A percentile compares a stretch with the other conserved stretches of the same genome.
These are phyloP conservation scores for Suillia variegata DNA, from an alignment of 2,888 invertebrate species.

Conservation along the genomic window DNA sequence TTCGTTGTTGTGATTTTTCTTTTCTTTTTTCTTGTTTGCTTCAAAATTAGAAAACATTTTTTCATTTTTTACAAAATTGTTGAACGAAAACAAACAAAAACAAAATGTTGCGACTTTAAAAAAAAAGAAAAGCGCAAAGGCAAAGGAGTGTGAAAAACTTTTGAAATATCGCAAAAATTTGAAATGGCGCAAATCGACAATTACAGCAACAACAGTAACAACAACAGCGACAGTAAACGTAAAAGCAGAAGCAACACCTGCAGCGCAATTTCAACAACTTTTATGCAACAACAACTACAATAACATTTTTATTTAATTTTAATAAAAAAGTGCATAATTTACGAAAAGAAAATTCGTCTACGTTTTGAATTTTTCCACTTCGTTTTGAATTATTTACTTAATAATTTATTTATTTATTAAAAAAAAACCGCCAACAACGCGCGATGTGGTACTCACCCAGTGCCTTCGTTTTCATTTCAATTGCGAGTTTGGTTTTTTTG, in stretches of 20 bases:
- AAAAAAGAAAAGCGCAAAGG: constrained; percentile 24
- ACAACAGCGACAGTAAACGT: neutral
- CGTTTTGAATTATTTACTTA: neutral
- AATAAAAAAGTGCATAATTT: neutral
- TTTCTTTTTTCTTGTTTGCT: neutral
- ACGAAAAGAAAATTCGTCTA: neutral
- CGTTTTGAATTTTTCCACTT: too few relatives aligned
- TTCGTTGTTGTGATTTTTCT: neutral
- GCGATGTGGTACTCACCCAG: constrained; percentile 35
- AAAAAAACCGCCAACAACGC: neutral
- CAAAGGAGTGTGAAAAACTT: constrained; percentile 7
- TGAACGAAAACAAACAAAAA: constrained; percentile 26
- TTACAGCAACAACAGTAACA: constrained; percentile 27
- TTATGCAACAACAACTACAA: constrained; percentile 8
- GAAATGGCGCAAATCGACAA: constrained; percentile 32
- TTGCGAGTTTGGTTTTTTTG: constrained; percentile 26
- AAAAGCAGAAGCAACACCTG: constrained; percentile 9
- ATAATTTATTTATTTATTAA: neutral
- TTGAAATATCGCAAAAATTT: neutral
- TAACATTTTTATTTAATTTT: neutral
- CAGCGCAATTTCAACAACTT: constrained; percentile 12
- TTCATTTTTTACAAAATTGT: constrained; percentile 37
- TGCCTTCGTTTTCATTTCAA: constrained; percentile 38
- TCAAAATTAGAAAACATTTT: constrained; percentile 26
- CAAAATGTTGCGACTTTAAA: neutral